Base-by-base conservation (phyloP, 2,888 invertebrate species). In the Cerastis rubricosa region DNA sequence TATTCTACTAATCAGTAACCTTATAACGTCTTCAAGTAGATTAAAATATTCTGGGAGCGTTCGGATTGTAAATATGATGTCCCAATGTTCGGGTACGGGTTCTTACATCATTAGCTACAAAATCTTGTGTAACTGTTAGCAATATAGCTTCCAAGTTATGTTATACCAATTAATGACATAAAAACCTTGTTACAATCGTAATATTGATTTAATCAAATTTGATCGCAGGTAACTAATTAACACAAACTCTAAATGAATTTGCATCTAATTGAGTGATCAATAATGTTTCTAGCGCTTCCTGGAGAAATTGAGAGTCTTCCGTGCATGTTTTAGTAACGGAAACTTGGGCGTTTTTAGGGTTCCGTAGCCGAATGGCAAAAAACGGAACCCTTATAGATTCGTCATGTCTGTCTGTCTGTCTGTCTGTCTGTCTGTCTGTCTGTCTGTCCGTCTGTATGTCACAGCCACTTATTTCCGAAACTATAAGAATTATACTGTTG, bases 31-130 rank as follows among this genome's bases (percentile, higher is more conserved):
- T 78, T 25, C 63, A 82, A 74, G 54, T 74, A 74, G 74, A 78
- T 83, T 87, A 73, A 86, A 76, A 83, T 87, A 86, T 87, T 85
- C 87, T 73, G 59, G 25, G 57, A 54, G 71, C 77, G 83, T 86
- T 74, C 61, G 47, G 25, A 75, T 73, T 75, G 71, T 80, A 75
- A 83, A 80, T 83, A 74, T 79, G 54, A 80, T 78, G 72, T 75
- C 61, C 45, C 71, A 74, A 85, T 68, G 35, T 73, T 74, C 12
- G 25, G 68, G 63, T 71, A 72, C 72, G 65, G 72, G 25, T 68
- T 78, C 71, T 71, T 87, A 69, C 76, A 71, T 78, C 65, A 82
- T 73, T 67, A 64, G 19, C 65, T 78, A 63, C 47, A 71, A 45
- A 25, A 17, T 49, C 17, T 82, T 74, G 73, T 65, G 75, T 81